Evolutionary conservation across 1,140 invertebrate species (phyloP).

Genomic region (Drosophila parabipectinata): DNA sequence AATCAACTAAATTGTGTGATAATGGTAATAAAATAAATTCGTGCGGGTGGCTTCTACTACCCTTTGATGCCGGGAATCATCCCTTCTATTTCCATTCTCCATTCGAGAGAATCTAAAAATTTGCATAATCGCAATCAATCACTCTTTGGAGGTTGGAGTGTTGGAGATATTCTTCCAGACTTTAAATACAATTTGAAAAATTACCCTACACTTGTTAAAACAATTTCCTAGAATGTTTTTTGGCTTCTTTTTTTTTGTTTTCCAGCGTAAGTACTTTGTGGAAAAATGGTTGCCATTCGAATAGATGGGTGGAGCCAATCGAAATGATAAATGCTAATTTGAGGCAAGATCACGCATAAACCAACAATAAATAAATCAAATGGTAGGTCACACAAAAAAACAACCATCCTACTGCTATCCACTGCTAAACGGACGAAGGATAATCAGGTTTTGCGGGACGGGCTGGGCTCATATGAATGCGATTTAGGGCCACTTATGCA

Average conservation of each 20-base stretch:
- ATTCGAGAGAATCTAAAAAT: conserved; percentile 23
- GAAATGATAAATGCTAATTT: conserved; percentile 83
- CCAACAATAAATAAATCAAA: conserved; percentile 83
- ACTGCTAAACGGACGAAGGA: not conserved
- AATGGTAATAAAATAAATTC: conserved; percentile 58
- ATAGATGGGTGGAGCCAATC: conserved; percentile 37
- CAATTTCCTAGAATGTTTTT: conserved; percentile 55
- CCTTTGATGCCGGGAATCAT: conserved; percentile 11
- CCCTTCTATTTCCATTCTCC: conserved; percentile 1
- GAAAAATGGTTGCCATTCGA: conserved; percentile 11
- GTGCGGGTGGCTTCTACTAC: not conserved
- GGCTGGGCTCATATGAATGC: conserved; percentile 70
- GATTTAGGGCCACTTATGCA: conserved; percentile 83
- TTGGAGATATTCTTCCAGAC: not conserved
- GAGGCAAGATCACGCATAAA: conserved; percentile 83
- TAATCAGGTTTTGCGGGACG: not conserved
- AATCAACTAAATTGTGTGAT: conserved; percentile 69
- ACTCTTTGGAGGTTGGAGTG: conserved; percentile 15
- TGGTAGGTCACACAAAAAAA: conserved; percentile 78
- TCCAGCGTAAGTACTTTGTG: conserved; percentile 16
- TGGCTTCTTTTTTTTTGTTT: not conserved
- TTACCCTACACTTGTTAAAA: conserved; percentile 75
- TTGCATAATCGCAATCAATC: conserved; percentile 80
- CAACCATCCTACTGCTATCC: conserved; percentile 24
- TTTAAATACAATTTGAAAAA: conserved; percentile 66